Evolutionary conservation across 2,113 vertebrate species (phyloP), one percentile per base, ranked within the genome.

Genomic region (Grus americana): DNA sequence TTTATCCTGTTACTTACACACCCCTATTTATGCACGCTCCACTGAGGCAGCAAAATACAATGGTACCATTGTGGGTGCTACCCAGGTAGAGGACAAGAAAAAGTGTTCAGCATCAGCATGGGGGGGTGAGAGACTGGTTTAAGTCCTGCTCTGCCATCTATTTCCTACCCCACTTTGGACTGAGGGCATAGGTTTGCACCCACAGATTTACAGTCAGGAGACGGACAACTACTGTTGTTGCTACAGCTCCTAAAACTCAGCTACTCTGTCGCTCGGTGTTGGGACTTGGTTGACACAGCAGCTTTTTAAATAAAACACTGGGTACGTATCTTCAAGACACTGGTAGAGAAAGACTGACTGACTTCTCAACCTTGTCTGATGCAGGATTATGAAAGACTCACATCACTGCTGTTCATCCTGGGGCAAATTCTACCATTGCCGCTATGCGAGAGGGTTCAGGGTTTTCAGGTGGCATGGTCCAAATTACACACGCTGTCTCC

Each of bases 151-250:
- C 57, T 79, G 74, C 84, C 32, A 0, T 7, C 5, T 4, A 0
- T 18, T 26, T 38, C n/a, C 83, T 21, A 11, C 49, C n/a, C 26
- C 21, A 0, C 44, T 29, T 24, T 1, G 12, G 19, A 8, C 40
- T 10, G 63, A 4, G 2, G 0, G 0, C 3, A 0, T 0, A 17
- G 36, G 11, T 57, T 50, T 81, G 50, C 42, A 36, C 23, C 49
- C 70, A 21, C 47, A 30, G 22, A 9, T 15, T n/a, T 22, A 24
- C 10, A 6, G 10, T 12, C 44, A 20, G 36, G 29, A 61, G 27
- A 9, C 8, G 36, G 19, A 10, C 14, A 6, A 3, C 50, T 49
- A 42, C 40, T 42, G 40, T 42, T 42, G 40, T 12, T 73, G 40
- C 65, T 27, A 20, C 5, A 3, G 9, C 24, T 30, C 9, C 36